These are phyloP conservation scores for Liodrosophila aerea DNA, from an alignment of 2,888 invertebrate species.

Conservation along the genomic window DNA sequence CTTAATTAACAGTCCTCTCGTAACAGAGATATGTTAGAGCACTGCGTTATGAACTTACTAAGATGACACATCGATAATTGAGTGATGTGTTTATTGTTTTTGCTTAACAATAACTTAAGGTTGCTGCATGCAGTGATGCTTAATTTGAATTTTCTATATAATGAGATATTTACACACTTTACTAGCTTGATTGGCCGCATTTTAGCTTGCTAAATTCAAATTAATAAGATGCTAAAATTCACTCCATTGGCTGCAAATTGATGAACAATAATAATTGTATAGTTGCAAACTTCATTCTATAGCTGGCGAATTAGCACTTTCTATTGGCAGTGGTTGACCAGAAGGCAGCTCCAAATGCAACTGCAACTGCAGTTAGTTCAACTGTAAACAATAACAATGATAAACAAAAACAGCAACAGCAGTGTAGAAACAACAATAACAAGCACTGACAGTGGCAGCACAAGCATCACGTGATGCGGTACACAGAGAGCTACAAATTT, in stretches of 20 bases:
- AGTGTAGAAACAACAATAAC: neutral
- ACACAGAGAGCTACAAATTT: slow-evolving; percentile 41
- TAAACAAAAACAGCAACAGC: slow-evolving; percentile 5
- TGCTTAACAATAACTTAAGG: no score
- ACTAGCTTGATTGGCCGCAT: no score
- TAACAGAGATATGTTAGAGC: no score
- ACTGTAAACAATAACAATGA: slow-evolving; percentile 30
- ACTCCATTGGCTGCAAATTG: neutral
- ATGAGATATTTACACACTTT: no score
- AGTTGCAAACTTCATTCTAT: slow-evolving; percentile 3
- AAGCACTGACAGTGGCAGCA: slow-evolving; percentile 4
- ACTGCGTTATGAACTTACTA: no score
- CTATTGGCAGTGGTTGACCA: slow-evolving; percentile 14
- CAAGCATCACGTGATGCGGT: slow-evolving; percentile 2
- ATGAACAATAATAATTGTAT: neutral
- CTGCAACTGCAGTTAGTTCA: slow-evolving; percentile 14
- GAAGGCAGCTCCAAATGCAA: neutral
- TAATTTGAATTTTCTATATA: no score
- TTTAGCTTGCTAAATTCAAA: no score
- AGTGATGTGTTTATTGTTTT: no score
- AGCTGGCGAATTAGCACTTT: slow-evolving; percentile 8
- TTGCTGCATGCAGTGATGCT: no score
- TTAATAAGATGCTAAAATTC: no score
- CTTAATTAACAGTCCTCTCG: no score
- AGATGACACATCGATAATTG: no score